A percentile compares a stretch with the other conserved stretches of the same genome.
Conservation (phyloP, 1,140 invertebrate genomes). For the Apis dorsata region DNA sequence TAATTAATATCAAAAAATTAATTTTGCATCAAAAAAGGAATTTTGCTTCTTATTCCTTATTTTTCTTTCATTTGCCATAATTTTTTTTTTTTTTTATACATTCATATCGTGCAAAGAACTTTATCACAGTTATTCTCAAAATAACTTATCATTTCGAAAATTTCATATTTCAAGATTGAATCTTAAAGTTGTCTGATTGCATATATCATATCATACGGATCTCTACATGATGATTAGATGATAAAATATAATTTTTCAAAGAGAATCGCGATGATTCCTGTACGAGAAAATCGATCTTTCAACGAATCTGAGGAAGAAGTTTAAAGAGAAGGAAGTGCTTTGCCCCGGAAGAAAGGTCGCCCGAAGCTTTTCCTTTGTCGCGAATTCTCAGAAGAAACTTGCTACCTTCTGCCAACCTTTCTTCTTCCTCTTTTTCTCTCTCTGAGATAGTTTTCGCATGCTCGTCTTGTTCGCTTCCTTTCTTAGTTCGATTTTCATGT, state of each 20-base stretch:
- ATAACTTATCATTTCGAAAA: too few species aligned
- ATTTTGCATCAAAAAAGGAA: too few species aligned
- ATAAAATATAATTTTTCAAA: not conserved
- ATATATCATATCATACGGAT: too few species aligned
- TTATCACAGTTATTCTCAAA: too few species aligned
- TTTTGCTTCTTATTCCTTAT: too few species aligned
- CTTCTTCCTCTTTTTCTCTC: not conserved
- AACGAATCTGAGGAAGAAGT: not conserved
- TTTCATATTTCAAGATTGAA: too few species aligned
- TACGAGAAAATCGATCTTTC: not conserved
- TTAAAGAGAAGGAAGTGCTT: not conserved
- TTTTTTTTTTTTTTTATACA: too few species aligned
- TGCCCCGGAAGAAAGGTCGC: not conserved
- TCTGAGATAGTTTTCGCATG: not conserved
- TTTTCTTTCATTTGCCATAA: too few species aligned
- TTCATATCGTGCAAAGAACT: too few species aligned
- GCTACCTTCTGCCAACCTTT: not conserved
- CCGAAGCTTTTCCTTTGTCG: not conserved
- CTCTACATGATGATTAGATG: too few species aligned
- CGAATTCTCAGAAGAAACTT: not conserved
- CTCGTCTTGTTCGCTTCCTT: not conserved
- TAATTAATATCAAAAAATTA: too few species aligned
- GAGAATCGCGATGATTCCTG: not conserved
- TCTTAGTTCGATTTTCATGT: not conserved
- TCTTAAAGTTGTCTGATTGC: too few species aligned